Evolutionary conservation across 1,140 invertebrate genomes (phyloP).

Genomic region (Aradophagus sp.): DNA sequence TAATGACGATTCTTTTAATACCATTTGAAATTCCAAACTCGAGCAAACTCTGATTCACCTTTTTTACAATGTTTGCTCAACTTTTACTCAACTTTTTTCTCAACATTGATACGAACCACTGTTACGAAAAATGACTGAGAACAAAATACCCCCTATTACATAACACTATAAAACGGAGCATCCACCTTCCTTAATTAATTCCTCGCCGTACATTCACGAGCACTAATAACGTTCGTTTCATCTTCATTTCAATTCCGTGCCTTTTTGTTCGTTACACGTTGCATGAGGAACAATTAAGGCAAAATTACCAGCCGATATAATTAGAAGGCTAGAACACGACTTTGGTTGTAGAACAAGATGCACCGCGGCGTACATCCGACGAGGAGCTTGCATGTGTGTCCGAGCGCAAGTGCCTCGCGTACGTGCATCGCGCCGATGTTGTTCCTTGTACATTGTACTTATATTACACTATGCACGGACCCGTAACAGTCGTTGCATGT

Average conservation of each 20-base stretch:
- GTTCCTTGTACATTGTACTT: slow-evolving; percentile 40
- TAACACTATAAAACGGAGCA: too few relatives aligned
- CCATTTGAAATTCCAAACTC: too few relatives aligned
- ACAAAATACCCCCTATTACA: too few relatives aligned
- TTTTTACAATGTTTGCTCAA: too few relatives aligned
- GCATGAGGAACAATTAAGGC: slow-evolving; percentile 41
- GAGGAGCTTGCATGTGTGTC: slow-evolving; percentile 28
- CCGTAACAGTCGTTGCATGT: slow-evolving; percentile 40
- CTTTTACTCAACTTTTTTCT: too few relatives aligned
- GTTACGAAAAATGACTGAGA: too few relatives aligned
- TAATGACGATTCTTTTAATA: too few relatives aligned
- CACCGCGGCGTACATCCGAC: slow-evolving; percentile 17
- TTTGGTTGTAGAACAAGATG: slow-evolving; percentile 49
- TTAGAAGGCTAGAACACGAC: slow-evolving; percentile 46
- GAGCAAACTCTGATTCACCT: too few relatives aligned
- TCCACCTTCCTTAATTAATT: too few relatives aligned
- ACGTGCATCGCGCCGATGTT: slow-evolving; percentile 21
- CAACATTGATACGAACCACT: too few relatives aligned
- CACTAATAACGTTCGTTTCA: slow-evolving; percentile 10
- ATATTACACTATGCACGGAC: slow-evolving; percentile 44
- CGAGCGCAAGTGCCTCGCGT: slow-evolving; percentile 12
- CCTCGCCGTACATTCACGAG: too few relatives aligned
- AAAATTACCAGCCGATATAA: slow-evolving; percentile 45
- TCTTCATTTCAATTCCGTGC: slow-evolving; percentile 13
- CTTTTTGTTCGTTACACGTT: too few relatives aligned